Evolutionary conservation across 2,888 invertebrate genomes (phyloP).

Genomic region (Cancer borealis): DNA sequence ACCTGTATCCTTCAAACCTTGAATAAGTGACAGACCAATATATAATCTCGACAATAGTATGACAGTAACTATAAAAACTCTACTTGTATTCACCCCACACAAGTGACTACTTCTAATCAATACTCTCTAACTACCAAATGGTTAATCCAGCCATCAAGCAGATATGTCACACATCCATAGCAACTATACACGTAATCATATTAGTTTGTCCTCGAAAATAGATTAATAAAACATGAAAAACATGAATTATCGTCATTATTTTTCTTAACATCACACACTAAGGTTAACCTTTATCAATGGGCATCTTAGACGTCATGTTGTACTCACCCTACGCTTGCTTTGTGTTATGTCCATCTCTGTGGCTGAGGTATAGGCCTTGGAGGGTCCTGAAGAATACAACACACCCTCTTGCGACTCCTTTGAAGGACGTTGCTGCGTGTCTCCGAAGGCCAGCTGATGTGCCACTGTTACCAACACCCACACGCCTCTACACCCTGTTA

Average conservation of each 20-base stretch:
- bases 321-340: not conserved
- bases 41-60: too few relatives aligned
- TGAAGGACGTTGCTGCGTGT: not conserved
- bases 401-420: not conserved
- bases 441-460: slow-evolving; percentile 23
- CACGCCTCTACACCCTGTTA: not conserved
- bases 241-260: not conserved
- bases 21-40: too few relatives aligned
- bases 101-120: not conserved
- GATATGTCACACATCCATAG: not conserved
- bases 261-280: not conserved
- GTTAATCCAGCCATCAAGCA: not conserved
- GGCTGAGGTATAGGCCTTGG: not conserved
- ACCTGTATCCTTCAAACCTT: not conserved
- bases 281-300: not conserved
- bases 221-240: not conserved
- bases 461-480: slow-evolving; percentile 10
- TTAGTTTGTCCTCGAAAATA: not conserved
- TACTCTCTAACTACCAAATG: not conserved
- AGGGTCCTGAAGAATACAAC: not conserved
- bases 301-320: not conserved
- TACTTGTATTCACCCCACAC: not conserved
- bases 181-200: not conserved
- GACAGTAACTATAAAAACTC: too few relatives aligned
- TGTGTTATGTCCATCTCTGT: not conserved